Base-by-base conservation (phyloP, 2,797 vertebrate genomes). In the Oophaga sylvatica region DNA sequence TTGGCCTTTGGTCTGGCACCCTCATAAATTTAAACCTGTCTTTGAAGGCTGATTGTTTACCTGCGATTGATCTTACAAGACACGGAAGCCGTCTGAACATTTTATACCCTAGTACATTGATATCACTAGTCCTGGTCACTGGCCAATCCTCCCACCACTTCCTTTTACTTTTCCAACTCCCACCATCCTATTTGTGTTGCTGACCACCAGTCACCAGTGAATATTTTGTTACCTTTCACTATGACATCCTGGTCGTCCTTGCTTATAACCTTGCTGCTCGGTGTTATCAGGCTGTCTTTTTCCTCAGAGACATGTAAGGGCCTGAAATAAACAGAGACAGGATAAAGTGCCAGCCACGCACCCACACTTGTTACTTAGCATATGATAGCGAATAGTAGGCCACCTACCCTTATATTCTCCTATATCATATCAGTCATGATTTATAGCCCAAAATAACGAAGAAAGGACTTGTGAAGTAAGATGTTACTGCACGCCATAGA, bases 241-340 rank as follows among this genome's bases (percentile, higher is more conserved):
- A 98, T 92, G 78, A 95, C 91, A 0, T 97, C 97, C 0, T 95
- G 91, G 20, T 98, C 97, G 59, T 97, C 96, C 90, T 97, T 97
- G 80, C 93, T 90, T 1, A 92, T 94, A 91, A 93, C 93, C 11
- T 95, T 96, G 73, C 93, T 95, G 92, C 97, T 96, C 91, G 97
- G 96, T 2, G 95, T 94, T 9, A 98, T 98, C 90, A 98, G 96
- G 92, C 95, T 97, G 93, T 96, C 95, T 91, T 96, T 97, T 94
- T 99, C 98, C 75, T 97, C 97, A 0, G 96, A 93, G 2, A 93
- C 95, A 22, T 95, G 96, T 71, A 96, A 94, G 78, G 95, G 94
- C 83, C 95, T 95, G 94, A 29, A 73, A 0, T 0, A 90, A 84
- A 78, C 19, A 75, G 31, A 81, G 76, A 88, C n/a, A 80, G 57